Evolutionary conservation across 2,113 vertebrate species (phyloP).

Genomic region (Xiphias gladius): DNA sequence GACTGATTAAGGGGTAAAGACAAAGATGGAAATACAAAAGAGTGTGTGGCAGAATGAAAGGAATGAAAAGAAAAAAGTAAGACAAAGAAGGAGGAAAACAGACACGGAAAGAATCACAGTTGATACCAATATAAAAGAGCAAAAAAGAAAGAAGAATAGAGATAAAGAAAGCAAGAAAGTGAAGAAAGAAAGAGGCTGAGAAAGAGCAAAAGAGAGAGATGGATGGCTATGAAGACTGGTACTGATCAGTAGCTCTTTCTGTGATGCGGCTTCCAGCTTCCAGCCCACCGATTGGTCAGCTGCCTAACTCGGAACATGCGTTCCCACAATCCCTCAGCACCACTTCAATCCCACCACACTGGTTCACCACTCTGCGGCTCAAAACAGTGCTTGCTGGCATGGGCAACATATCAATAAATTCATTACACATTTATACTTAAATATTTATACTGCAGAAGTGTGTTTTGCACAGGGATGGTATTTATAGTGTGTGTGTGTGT

Average conservation of each 20-base stretch:
- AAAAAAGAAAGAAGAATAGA: conserved; percentile 24
- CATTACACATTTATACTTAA: conserved; percentile 87
- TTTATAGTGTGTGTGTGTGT: conserved; percentile 74
- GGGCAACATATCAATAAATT: conserved; percentile 88
- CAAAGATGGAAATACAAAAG: not conserved
- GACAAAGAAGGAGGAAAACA: not conserved
- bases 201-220: conserved; percentile 68
- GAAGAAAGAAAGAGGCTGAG: conserved; percentile 48
- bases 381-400: conserved; percentile 82
- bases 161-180: conserved; percentile 50
- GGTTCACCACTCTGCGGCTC: conserved; percentile 83
- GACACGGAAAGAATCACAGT: not conserved
- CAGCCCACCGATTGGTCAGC: conserved; percentile 83
- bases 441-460: conserved; percentile 83
- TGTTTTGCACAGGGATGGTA: conserved; percentile 78
- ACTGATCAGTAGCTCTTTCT: conserved; percentile 85
- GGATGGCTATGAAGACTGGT: conserved; percentile 75
- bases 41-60: not conserved
- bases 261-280: conserved; percentile 82
- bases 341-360: conserved; percentile 86
- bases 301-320: conserved; percentile 84
- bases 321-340: conserved; percentile 86
- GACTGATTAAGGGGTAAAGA: not conserved
- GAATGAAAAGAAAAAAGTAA: not conserved
- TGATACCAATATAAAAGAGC: conserved; percentile 7